Evolutionary conservation across 2,113 vertebrate genomes (phyloP).

Genomic region (Takifugu flavidus): DNA sequence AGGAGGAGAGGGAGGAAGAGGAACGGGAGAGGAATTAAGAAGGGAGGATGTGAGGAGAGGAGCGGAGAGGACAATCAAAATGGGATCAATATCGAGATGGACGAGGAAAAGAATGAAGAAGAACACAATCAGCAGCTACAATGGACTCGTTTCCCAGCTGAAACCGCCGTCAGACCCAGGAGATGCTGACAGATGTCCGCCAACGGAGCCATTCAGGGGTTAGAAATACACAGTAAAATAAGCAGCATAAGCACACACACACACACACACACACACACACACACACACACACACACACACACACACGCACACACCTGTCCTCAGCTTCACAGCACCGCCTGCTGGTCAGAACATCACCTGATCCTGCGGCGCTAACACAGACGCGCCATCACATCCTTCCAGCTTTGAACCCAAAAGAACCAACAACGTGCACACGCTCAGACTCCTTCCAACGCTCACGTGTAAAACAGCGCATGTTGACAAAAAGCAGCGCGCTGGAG

Average conservation of each 20-base stretch:
- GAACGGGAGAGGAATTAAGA: background rate
- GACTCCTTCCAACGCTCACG: no score
- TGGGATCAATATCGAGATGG: background rate
- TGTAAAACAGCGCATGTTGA: background rate
- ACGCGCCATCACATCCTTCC: constrained; percentile 1
- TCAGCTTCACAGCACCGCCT: constrained; percentile 60
- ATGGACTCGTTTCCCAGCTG: constrained; percentile 26
- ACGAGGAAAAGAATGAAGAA: background rate
- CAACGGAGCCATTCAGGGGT: no score
- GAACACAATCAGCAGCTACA: background rate
- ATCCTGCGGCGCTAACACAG: constrained; percentile 2
- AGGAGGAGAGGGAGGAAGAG: constrained; percentile 8
- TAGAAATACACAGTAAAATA: constrained; percentile 10
- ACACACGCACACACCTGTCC: background rate
- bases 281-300: background rate
- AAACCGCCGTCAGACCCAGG: constrained; percentile 14
- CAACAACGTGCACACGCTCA: background rate
- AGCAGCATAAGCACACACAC: background rate
- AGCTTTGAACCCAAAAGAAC: background rate
- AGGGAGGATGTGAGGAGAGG: background rate
- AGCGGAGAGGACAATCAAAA: background rate
- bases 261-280: background rate
- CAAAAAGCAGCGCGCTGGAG: background rate
- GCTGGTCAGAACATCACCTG: constrained; percentile 24
- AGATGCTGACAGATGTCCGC: no score